Conservation (phyloP, 1,140 invertebrate genomes). For the Drosophila micromelanica region DNA sequence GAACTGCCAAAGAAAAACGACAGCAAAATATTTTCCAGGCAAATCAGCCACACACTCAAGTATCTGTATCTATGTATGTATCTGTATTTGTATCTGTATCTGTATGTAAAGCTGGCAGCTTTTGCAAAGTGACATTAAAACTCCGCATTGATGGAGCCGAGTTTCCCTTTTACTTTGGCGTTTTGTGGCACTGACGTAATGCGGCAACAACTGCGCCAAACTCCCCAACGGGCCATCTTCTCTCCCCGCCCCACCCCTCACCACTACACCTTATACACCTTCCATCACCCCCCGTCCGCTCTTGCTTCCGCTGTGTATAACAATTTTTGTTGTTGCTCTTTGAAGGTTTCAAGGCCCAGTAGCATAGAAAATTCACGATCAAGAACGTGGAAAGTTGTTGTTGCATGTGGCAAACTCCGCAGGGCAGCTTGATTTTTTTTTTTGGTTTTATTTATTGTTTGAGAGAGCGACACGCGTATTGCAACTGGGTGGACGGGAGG, state of each 20-base stretch:
- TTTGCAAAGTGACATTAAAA: slow-evolving; percentile 46
- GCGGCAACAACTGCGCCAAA: slow-evolving; percentile 71
- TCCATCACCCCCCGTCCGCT: background rate
- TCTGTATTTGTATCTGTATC: slow-evolving; percentile 13
- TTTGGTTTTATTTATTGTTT: slow-evolving; percentile 1
- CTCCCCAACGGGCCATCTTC: slow-evolving; percentile 32
- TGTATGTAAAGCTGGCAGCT: background rate
- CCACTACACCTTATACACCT: background rate
- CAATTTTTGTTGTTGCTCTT: slow-evolving; percentile 23
- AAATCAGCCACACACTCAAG: slow-evolving; percentile 4
- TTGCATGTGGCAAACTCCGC: slow-evolving; percentile 20
- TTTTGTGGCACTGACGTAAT: slow-evolving; percentile 74
- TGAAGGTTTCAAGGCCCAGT: slow-evolving; percentile 82
- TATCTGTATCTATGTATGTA: slow-evolving; percentile 19
- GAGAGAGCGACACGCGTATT: slow-evolving; percentile 77
- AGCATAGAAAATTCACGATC: slow-evolving; percentile 84
- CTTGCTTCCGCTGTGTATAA: slow-evolving; percentile 4
- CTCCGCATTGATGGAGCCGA: slow-evolving; percentile 45
- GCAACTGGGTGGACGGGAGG: slow-evolving; percentile 32
- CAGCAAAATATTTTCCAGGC: slow-evolving; percentile 18
- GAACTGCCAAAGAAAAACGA: slow-evolving; percentile 60
- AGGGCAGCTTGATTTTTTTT: slow-evolving; percentile 5
- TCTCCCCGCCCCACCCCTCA: background rate
- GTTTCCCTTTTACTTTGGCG: slow-evolving; percentile 70
- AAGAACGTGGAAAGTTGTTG: slow-evolving; percentile 81